Evolutionary conservation across 2,888 invertebrate genomes (phyloP).

Genomic region (Abrostola tripartita): DNA sequence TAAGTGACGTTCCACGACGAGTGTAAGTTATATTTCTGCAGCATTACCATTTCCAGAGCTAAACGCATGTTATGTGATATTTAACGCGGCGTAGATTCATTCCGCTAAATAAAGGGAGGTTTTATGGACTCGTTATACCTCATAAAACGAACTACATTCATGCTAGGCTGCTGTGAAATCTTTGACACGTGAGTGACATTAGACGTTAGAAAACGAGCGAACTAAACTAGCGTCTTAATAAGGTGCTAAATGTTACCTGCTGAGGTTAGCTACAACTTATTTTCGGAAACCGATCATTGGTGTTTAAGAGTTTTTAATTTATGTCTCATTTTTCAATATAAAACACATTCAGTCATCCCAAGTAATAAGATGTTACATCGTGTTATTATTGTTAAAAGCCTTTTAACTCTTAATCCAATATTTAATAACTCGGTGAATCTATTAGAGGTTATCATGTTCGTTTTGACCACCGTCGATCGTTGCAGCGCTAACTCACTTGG

Average conservation of each 20-base stretch:
- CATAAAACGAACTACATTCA: constrained; percentile 42
- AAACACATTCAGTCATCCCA: too few relatives aligned
- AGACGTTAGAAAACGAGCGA: constrained; percentile 8
- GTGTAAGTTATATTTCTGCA: constrained; percentile 40
- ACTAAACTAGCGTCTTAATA: constrained; percentile 19
- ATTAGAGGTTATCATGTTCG: constrained; percentile 19
- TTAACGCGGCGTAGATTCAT: constrained; percentile 47
- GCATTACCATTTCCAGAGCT: constrained; percentile 54
- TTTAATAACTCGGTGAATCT: constrained; percentile 3
- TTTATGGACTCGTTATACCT: constrained; percentile 58
- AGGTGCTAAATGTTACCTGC: constrained; percentile 19
- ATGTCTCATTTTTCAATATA: too few relatives aligned
- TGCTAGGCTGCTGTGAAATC: constrained; percentile 27
- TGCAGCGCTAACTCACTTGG: constrained; percentile 32
- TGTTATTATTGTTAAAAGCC: neutral
- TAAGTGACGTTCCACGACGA: constrained; percentile 35
- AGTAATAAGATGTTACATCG: too few relatives aligned
- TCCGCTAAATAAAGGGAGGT: constrained; percentile 47
- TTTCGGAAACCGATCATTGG: constrained; percentile 37
- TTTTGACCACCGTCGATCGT: constrained; percentile 11
- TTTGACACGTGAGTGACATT: constrained; percentile 23
- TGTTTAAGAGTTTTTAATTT: neutral
- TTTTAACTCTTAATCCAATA: constrained; percentile 21
- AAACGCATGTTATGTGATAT: constrained; percentile 51
- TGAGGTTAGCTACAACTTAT: constrained; percentile 26